These are phyloP conservation scores for Poliocrania exsul DNA, from an alignment of 2,797 vertebrate genomes.

Conservation along the genomic window DNA sequence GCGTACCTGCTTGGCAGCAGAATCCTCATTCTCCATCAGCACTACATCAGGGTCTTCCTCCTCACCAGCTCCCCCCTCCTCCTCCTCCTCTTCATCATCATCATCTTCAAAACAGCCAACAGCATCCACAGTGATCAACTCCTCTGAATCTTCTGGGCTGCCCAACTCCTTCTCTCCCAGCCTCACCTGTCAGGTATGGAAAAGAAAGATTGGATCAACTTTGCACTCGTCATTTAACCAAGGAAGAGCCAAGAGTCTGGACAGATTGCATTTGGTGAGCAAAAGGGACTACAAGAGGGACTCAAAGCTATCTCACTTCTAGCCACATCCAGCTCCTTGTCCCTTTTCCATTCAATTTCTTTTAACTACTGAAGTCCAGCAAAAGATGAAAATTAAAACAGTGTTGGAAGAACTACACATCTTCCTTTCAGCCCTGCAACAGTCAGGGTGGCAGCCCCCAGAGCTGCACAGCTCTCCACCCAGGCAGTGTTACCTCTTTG, in stretches of 20 bases:
- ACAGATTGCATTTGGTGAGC: not conserved
- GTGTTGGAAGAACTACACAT: not conserved
- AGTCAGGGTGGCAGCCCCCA: not conserved
- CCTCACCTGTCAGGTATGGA: conserved; percentile 63
- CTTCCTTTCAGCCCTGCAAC: not conserved
- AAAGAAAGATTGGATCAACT: not conserved
- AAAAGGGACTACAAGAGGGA: not conserved
- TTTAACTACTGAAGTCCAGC: not conserved
- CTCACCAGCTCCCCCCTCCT: conserved; percentile 63
- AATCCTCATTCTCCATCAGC: conserved; percentile 63
- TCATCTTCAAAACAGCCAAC: conserved; percentile 86
- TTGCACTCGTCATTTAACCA: not conserved
- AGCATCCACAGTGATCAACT: conserved; percentile 85
- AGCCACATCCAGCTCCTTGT: not conserved
- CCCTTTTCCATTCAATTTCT: not conserved
- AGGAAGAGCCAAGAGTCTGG: not conserved
- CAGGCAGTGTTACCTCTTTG: conserved; percentile 79
- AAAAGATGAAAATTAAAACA: not conserved
- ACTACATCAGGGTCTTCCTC: conserved; percentile 54
- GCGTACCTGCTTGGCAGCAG: conserved; percentile 72
- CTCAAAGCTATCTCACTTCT: not conserved
- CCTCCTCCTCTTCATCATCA: conserved; percentile 79
- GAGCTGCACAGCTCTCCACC: not conserved
- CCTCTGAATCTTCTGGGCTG: conserved; percentile 82
- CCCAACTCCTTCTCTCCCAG: conserved; percentile 78